A percentile compares a stretch with the other conserved stretches of the same genome.
Evolutionary conservation across 2,797 vertebrate genomes (phyloP).

Genomic region (Diceros bicornis): DNA sequence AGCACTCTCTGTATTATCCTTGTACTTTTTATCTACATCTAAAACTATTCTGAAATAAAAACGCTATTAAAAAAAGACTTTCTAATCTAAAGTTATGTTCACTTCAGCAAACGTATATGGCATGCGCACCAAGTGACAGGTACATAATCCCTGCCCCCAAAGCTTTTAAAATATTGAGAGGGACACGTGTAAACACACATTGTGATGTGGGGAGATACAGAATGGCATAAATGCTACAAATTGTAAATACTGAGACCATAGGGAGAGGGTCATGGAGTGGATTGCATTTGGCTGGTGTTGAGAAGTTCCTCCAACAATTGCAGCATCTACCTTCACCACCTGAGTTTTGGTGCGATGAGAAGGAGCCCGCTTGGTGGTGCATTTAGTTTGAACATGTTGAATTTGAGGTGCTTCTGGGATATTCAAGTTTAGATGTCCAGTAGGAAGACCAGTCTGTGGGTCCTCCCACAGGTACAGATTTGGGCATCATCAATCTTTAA

Average conservation of each 20-base stretch:
- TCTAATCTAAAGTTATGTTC: neutral
- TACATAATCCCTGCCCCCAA: neutral
- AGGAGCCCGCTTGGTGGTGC: neutral
- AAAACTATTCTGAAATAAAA: neutral
- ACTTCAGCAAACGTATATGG: neutral
- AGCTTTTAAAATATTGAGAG: neutral
- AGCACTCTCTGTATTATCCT: neutral
- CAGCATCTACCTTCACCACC: neutral
- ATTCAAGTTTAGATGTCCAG: neutral
- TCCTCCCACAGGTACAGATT: neutral
- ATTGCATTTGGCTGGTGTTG: neutral
- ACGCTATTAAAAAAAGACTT: neutral
- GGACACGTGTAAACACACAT: neutral
- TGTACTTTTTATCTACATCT: neutral
- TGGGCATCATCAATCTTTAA: neutral
- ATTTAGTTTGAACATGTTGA: neutral
- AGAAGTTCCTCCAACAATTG: neutral
- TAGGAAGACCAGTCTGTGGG: neutral
- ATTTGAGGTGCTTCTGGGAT: neutral
- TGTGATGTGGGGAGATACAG: neutral
- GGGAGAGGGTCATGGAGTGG: neutral
- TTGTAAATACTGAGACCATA: neutral
- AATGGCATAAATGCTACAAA: neutral
- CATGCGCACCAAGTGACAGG: neutral
- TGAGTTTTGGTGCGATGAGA: neutral